Conservation (phyloP, 2,113 vertebrate species). For the Burhinus oedicnemus region DNA sequence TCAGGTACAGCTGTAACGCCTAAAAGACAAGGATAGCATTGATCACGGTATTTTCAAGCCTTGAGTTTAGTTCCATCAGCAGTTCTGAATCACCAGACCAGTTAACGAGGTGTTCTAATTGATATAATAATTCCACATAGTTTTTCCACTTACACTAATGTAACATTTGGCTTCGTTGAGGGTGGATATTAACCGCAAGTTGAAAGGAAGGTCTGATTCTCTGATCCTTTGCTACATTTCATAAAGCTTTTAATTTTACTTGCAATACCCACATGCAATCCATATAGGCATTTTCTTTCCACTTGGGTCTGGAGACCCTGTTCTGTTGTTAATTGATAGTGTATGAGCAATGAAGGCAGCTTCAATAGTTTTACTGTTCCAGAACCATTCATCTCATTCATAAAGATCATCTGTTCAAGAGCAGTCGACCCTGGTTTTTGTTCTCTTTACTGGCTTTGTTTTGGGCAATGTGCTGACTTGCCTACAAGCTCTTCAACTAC, state of each 20-base stretch:
- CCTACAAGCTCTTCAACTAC: not conserved
- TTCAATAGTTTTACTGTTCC: not conserved
- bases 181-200: not conserved
- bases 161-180: not conserved
- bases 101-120: slow-evolving; percentile 41
- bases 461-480: slow-evolving; percentile 32
- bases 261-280: slow-evolving; percentile 26
- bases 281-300: slow-evolving; percentile 42
- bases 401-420: not conserved
- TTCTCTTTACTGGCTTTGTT: slow-evolving; percentile 23
- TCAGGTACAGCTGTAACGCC: not conserved
- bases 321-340: not conserved
- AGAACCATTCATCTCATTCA: slow-evolving; percentile 15
- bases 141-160: slow-evolving; percentile 31
- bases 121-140: not conserved
- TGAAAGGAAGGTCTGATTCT: slow-evolving; percentile 27
- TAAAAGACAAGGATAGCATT: not conserved
- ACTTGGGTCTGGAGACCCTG: not conserved
- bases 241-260: slow-evolving; percentile 46
- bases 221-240: slow-evolving; percentile 33
- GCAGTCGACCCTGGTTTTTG: not conserved
- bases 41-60: slow-evolving; percentile 22
- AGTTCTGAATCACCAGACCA: slow-evolving; percentile 24
- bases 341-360: not conserved
- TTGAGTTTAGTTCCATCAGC: slow-evolving; percentile 25